These are phyloP conservation scores for Eucriotettix oculatus DNA, from an alignment of 2,888 invertebrate species.

Conservation along the genomic window DNA sequence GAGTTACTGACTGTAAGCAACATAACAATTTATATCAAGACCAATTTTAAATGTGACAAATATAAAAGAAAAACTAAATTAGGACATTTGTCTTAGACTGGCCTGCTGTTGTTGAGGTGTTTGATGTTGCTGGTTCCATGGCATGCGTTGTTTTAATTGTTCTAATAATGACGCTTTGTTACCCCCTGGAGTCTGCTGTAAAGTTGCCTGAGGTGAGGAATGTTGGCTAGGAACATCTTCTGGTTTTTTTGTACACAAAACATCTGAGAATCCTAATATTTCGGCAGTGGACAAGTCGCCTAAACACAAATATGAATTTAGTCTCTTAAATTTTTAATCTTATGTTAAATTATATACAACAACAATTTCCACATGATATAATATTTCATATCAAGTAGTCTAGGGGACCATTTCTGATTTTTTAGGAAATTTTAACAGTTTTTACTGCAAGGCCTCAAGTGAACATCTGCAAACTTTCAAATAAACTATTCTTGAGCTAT, in stretches of 20 bases:
- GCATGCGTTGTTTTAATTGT: slow-evolving; percentile 58
- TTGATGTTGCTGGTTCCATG: slow-evolving; percentile 46
- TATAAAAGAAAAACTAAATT: no score
- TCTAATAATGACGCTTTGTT: slow-evolving; percentile 49
- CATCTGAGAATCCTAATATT: slow-evolving; percentile 19
- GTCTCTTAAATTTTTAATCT: neutral
- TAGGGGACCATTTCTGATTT: no score
- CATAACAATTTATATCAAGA: neutral
- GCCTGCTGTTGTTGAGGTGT: slow-evolving; percentile 10
- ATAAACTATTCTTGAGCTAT: no score
- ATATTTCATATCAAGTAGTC: no score
- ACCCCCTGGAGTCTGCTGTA: neutral
- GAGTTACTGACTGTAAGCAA: slow-evolving; percentile 4
- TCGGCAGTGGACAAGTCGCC: slow-evolving; percentile 16
- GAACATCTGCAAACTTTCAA: no score
- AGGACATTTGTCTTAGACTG: no score
- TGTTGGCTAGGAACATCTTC: neutral
- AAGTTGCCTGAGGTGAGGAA: neutral
- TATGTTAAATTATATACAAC: no score
- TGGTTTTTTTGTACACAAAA: slow-evolving; percentile 7
- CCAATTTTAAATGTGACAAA: no score
- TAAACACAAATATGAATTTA: neutral
- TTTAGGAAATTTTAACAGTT: no score
- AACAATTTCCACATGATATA: no score
- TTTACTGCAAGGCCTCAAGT: no score